These are phyloP conservation scores for Coregonus suidteri DNA, from an alignment of 2,797 vertebrate genomes.

Conservation along the genomic window DNA sequence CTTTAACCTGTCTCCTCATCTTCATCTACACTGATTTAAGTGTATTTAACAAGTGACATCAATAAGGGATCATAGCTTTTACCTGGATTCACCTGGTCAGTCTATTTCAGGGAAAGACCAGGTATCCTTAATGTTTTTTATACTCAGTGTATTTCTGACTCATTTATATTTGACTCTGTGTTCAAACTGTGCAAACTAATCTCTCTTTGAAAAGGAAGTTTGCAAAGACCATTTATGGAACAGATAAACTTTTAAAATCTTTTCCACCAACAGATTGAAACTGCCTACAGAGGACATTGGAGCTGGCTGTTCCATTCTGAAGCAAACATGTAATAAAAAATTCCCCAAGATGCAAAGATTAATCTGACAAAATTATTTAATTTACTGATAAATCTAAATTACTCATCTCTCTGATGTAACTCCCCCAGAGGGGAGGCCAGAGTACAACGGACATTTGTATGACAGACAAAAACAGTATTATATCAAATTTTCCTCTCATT, in stretches of 20 bases:
- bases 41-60: too few relatives aligned
- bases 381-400: conserved; percentile 66
- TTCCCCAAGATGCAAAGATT: conserved; percentile 72
- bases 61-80: too few relatives aligned
- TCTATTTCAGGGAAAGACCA: too few relatives aligned
- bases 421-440: conserved; percentile 43
- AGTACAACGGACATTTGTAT: conserved; percentile 5
- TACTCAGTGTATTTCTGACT: conserved; percentile 52
- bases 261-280: conserved; percentile 43
- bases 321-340: conserved; percentile 80
- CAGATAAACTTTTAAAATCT: conserved; percentile 61
- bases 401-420: conserved; percentile 69
- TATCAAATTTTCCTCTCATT: conserved; percentile 35
- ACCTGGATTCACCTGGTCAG: too few relatives aligned
- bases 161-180: conserved; percentile 21
- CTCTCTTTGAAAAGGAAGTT: conserved; percentile 54
- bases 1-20: too few relatives aligned
- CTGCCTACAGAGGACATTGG: conserved; percentile 65
- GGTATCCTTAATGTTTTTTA: too few relatives aligned
- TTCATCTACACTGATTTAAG: too few relatives aligned
- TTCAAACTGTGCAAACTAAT: conserved; percentile 35
- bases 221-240: conserved; percentile 59
- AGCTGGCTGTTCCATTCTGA: conserved; percentile 65
- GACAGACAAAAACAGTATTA: conserved; percentile 31
- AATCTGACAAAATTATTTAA: conserved; percentile 73